Percentiles rank a stretch among this genome's conserved stretches.
phyloP scores from a whole-genome alignment of 2,888 invertebrate genomes.

The Cephus sareptanus region DNA sequence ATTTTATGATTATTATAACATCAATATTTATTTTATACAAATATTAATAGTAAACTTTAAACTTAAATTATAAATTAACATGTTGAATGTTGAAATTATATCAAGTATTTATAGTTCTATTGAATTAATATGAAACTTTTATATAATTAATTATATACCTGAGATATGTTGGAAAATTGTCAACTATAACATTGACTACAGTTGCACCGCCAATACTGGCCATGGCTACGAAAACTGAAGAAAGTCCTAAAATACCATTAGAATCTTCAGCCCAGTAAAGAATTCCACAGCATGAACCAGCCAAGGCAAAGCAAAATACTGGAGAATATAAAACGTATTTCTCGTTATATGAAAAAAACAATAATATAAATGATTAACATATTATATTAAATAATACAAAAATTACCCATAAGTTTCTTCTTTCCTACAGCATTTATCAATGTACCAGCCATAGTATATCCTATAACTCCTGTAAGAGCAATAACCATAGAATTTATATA shows the following conservation, averaged over 20 bases:
- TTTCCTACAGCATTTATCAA: slow-evolving; percentile 69
- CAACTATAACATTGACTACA: slow-evolving; percentile 66
- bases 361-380: neutral
- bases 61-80: neutral
- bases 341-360: neutral
- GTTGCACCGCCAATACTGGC: slow-evolving; percentile 69
- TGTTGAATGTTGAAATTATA: neutral
- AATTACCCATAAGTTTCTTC: slow-evolving; percentile 69
- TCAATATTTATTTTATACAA: neutral
- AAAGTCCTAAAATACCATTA: slow-evolving; percentile 54
- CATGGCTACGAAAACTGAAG: slow-evolving; percentile 59
- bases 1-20: neutral
- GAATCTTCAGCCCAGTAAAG: slow-evolving; percentile 58
- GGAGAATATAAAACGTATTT: slow-evolving; percentile 12
- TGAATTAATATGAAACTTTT: slow-evolving; percentile 3
- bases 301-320: slow-evolving; percentile 58
- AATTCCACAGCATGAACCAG: slow-evolving; percentile 58
- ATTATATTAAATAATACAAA: neutral
- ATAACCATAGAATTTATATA: slow-evolving; percentile 79
- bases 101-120: neutral
- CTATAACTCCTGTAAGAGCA: slow-evolving; percentile 72
- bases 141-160: slow-evolving; percentile 41
- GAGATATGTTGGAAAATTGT: slow-evolving; percentile 58
- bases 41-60: too few species aligned
- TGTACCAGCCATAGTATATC: slow-evolving; percentile 73